A percentile compares a stretch with the other conserved stretches of the same genome.
Evolutionary conservation across 2,797 vertebrate species (phyloP).

Genomic region (Anas georgica): DNA sequence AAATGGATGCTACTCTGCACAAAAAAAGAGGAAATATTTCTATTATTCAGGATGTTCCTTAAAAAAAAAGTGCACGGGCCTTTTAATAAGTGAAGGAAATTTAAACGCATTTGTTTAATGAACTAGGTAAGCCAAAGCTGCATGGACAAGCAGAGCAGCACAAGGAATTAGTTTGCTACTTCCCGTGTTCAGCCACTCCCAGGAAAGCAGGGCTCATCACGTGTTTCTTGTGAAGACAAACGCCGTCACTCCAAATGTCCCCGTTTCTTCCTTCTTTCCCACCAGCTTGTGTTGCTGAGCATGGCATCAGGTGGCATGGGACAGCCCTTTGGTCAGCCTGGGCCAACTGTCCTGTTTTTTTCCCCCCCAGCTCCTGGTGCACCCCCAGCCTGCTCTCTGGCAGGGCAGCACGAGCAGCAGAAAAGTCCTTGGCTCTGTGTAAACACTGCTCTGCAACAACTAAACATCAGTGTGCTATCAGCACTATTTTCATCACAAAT

Average conservation of each 20-base stretch:
- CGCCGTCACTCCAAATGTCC: too few species aligned
- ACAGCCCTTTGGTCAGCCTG: not conserved
- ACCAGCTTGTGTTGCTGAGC: not conserved
- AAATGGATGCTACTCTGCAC: not conserved
- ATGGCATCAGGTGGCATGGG: not conserved
- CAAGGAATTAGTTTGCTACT: not conserved
- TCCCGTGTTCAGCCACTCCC: not conserved
- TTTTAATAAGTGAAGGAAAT: not conserved
- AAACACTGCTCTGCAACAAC: not conserved
- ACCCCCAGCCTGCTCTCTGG: not conserved
- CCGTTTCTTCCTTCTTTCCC: too few species aligned
- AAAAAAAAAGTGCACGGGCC: not conserved
- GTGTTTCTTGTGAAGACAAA: not conserved
- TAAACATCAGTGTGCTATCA: not conserved
- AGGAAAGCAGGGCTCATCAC: not conserved
- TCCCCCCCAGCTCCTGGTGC: not conserved
- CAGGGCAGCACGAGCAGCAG: not conserved
- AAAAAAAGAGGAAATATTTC: not conserved
- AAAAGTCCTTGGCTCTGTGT: not conserved
- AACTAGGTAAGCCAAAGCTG: not conserved
- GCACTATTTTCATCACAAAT: not conserved
- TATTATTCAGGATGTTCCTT: not conserved
- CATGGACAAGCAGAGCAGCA: not conserved
- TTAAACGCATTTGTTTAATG: not conserved
- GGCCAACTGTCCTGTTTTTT: not conserved